These are phyloP conservation scores for Torymus texanus DNA, from an alignment of 2,888 invertebrate species.

Conservation along the genomic window DNA sequence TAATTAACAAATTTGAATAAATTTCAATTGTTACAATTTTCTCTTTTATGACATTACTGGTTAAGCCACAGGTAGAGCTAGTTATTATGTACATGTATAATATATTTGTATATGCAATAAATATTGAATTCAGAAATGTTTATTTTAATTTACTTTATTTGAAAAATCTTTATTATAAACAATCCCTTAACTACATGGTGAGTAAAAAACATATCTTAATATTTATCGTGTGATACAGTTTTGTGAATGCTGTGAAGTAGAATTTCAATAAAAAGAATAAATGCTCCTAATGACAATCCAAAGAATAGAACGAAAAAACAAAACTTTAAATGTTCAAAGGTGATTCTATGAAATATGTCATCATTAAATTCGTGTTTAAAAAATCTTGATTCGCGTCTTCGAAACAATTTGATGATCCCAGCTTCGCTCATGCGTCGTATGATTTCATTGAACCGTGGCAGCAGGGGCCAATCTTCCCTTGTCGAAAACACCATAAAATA, in stretches of 20 bases:
- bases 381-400: conserved; percentile 1
- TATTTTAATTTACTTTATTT: too few relatives aligned
- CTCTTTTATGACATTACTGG: too few relatives aligned
- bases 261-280: neutral
- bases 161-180: too few relatives aligned
- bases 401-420: conserved; percentile 14
- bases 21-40: too few relatives aligned
- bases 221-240: neutral
- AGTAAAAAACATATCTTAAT: too few relatives aligned
- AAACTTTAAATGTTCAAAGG: neutral
- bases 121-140: too few relatives aligned
- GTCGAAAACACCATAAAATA: conserved; percentile 20
- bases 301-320: neutral
- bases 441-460: conserved; percentile 3
- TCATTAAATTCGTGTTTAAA: neutral
- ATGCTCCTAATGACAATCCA: neutral
- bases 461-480: conserved; percentile 29
- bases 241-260: neutral
- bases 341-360: neutral
- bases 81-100: too few relatives aligned
- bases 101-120: too few relatives aligned
- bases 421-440: conserved; percentile 10
- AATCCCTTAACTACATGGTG: too few relatives aligned
- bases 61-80: too few relatives aligned
- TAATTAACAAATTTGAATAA: too few relatives aligned